Base-by-base conservation (phyloP, 2,113 vertebrate species). In the Pionites leucogaster region DNA sequence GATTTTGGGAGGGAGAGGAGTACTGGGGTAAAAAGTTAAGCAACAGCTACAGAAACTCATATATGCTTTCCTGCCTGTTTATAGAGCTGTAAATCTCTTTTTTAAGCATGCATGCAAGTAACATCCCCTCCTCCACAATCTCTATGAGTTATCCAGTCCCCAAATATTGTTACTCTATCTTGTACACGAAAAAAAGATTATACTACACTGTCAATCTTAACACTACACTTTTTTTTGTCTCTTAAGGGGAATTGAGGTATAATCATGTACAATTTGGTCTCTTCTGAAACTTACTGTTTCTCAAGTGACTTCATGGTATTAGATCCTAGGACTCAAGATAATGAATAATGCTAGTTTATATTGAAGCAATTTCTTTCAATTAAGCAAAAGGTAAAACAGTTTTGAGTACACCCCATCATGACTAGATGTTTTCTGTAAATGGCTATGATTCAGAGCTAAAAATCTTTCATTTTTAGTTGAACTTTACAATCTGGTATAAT, bases 291-390 rank as follows among this genome's bases (percentile, higher is more conserved):
- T 20, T 80, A 76, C 10, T 86, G 13, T 67, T 95, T 91, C 47
- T 53, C 33, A 74, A 78, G 24, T 92, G 33, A 76, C 7, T 95
- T 72, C 18, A n/a, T 4, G 3, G 37, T 65, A 52, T 53, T 78
- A 59, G 35, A 92, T 35, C 11, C 27, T 52, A 83, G 53, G 65
- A 85, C 17, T 92, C 12, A 79, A 92, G n/a, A 88, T 90, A 75
- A 57, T 46, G 44, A 95, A 92, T 41, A 78, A 64, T 35, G 17
- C 29, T 94, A 64, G 8, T 44, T 44, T 81, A 76, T 77, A 46
- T 5, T 90, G 68, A 89, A 95, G 20, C 7, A 77, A 71, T 92
- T 91, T 95, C 49, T 95, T 84, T 92, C 64, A 92, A 28, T 88
- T 92, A 91, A 85, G 49, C 37, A 64, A 94, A 96, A 92, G 28